Percentiles rank a stretch among this genome's conserved stretches.
Conservation (phyloP, 2,113 vertebrate genomes). For the Atractosteus spatula region DNA sequence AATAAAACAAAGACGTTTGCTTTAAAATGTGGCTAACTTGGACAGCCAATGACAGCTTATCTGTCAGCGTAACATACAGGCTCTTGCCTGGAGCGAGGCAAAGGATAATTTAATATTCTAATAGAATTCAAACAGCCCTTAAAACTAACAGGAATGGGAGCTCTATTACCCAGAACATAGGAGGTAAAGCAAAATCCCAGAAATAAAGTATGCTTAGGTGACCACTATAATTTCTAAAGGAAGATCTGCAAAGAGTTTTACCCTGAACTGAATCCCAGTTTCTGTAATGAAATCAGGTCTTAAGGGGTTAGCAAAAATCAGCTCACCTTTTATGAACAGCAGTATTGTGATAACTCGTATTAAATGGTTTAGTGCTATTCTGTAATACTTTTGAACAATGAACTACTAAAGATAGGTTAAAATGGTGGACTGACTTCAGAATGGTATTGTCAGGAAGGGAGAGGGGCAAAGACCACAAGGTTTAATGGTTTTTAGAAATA, state of each 20-base stretch:
- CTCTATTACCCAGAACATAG: conserved; percentile 65
- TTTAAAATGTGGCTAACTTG: conserved; percentile 78
- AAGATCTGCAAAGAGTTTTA: neutral
- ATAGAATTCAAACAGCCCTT: conserved; percentile 71
- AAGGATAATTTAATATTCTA: conserved; percentile 80
- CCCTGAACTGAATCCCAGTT: too few species aligned
- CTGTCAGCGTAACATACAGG: conserved; percentile 77
- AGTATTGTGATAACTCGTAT: too few species aligned
- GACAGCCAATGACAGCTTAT: conserved; percentile 74
- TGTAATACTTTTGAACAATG: too few species aligned
- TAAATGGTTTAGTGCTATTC: too few species aligned
- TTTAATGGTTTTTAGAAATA: too few species aligned
- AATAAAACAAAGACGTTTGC: conserved; percentile 40
- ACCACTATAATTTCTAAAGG: neutral
- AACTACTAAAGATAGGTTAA: too few species aligned
- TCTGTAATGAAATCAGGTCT: too few species aligned
- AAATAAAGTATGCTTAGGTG: neutral
- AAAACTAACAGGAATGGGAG: conserved; percentile 63
- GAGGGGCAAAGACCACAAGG: too few species aligned
- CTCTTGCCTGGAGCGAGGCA: conserved; percentile 63
- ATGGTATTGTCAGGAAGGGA: too few species aligned
- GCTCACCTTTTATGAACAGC: too few species aligned
- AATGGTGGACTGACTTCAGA: too few species aligned
- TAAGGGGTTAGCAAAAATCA: too few species aligned
- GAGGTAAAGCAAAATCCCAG: conserved; percentile 52